Conservation (phyloP, 2,888 invertebrate genomes). For the Dione juno region DNA sequence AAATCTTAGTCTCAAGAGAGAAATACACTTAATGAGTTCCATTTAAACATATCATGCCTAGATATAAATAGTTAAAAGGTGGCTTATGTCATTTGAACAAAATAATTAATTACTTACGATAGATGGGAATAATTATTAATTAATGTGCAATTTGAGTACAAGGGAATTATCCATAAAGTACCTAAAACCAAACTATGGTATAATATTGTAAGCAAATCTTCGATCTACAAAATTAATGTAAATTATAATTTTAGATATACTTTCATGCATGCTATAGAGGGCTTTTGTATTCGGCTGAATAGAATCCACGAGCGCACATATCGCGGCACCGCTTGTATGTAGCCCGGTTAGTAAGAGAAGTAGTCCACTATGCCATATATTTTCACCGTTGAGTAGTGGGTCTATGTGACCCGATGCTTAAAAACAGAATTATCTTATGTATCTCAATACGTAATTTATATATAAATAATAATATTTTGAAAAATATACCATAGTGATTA, state of each 20-base stretch:
- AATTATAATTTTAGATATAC: slow-evolving; percentile 53
- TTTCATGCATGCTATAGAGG: slow-evolving; percentile 57
- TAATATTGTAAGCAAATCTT: neutral
- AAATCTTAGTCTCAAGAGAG: no score
- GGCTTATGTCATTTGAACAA: neutral
- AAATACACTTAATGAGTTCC: no score
- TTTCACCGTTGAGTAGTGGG: slow-evolving; percentile 64
- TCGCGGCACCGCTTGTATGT: slow-evolving; percentile 59
- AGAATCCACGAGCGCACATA: slow-evolving; percentile 65
- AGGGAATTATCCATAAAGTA: slow-evolving; percentile 71
- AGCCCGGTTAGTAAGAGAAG: slow-evolving; percentile 58
- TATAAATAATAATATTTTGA: neutral
- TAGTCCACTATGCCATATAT: slow-evolving; percentile 68
- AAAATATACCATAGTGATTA: slow-evolving; percentile 66
- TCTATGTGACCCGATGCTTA: slow-evolving; percentile 75
- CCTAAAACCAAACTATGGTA: slow-evolving; percentile 52
- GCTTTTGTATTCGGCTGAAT: slow-evolving; percentile 53
- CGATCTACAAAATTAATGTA: slow-evolving; percentile 2
- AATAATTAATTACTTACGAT: slow-evolving; percentile 55
- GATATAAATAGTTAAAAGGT: no score
- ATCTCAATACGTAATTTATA: neutral
- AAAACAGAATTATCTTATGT: slow-evolving; percentile 25
- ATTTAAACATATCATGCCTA: no score
- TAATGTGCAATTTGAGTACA: slow-evolving; percentile 72
- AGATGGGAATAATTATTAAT: slow-evolving; percentile 65